phyloP scores from a whole-genome alignment of 2,888 invertebrate genomes.

The Acronicta alni region DNA sequence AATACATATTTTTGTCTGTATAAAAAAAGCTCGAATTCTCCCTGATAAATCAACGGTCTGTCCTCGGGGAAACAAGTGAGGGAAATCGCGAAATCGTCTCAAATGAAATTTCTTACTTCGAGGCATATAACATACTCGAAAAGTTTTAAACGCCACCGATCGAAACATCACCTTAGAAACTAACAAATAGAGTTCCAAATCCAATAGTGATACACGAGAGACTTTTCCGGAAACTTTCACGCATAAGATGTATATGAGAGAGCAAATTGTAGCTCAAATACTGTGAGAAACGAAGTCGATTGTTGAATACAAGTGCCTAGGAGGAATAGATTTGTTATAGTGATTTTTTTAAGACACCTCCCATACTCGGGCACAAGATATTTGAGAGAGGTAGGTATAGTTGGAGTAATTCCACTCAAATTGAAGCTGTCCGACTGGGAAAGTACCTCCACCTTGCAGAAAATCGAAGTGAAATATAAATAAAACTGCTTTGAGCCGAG shows the following conservation, averaged over 20 bases:
- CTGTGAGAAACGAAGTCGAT: constrained; percentile 62
- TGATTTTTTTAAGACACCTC: too few relatives aligned
- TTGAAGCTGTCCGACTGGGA: too few relatives aligned
- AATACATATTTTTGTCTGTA: constrained; percentile 57
- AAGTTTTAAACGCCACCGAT: constrained; percentile 43
- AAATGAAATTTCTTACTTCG: constrained; percentile 87
- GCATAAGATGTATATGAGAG: constrained; percentile 80
- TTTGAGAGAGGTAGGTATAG: too few relatives aligned
- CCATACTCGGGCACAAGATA: too few relatives aligned
- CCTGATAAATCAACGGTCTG: constrained; percentile 81
- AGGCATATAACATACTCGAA: constrained; percentile 75
- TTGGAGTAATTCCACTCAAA: too few relatives aligned
- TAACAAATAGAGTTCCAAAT: constrained; percentile 40
- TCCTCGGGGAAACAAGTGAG: constrained; percentile 74
- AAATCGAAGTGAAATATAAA: too few relatives aligned
- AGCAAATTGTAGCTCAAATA: constrained; percentile 82
- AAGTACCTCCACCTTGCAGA: too few relatives aligned
- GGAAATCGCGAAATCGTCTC: constrained; percentile 85
- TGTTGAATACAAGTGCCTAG: constrained; percentile 38
- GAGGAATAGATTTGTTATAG: constrained; percentile 18
- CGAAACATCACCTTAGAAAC: constrained; percentile 47
- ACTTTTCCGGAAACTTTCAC: constrained; percentile 69
- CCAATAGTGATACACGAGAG: constrained; percentile 22
- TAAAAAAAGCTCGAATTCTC: constrained; percentile 69
- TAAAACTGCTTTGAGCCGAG: too few relatives aligned